phyloP scores from a whole-genome alignment of 64 coral and sea anemone species.

The Actinia equina region DNA sequence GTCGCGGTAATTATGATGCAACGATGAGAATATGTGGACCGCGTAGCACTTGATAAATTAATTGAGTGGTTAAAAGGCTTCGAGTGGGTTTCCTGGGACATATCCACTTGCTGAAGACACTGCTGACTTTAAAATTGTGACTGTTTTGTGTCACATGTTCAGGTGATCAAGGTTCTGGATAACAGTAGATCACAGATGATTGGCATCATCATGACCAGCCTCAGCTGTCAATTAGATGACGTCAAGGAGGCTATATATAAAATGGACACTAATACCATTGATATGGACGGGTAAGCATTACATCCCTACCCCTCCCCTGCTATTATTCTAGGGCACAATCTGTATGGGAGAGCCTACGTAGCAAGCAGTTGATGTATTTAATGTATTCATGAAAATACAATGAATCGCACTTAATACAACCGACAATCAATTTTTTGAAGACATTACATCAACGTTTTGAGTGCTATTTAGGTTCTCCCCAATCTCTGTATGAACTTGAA shows the following conservation, averaged over 20 bases:
- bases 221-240: conserved; percentile 89
- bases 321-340: neutral
- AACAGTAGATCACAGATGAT: conserved; percentile 89
- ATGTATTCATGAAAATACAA: too few species aligned
- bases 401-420: too few species aligned
- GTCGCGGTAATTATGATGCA: too few species aligned
- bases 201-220: conserved; percentile 93
- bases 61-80: too few species aligned
- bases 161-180: conserved; percentile 90
- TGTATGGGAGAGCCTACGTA: too few species aligned
- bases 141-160: neutral
- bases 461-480: too few species aligned
- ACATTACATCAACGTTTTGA: too few species aligned
- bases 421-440: too few species aligned
- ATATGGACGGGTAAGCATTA: conserved; percentile 78
- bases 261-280: conserved; percentile 89
- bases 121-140: too few species aligned
- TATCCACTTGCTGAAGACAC: neutral
- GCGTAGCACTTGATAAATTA: too few species aligned
- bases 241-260: conserved; percentile 90
- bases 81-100: neutral
- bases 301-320: neutral
- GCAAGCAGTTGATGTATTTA: too few species aligned
- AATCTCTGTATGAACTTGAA: neutral
- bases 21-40: too few species aligned